Conservation (phyloP, 2,113 vertebrate genomes). For the Arizona elegans region DNA sequence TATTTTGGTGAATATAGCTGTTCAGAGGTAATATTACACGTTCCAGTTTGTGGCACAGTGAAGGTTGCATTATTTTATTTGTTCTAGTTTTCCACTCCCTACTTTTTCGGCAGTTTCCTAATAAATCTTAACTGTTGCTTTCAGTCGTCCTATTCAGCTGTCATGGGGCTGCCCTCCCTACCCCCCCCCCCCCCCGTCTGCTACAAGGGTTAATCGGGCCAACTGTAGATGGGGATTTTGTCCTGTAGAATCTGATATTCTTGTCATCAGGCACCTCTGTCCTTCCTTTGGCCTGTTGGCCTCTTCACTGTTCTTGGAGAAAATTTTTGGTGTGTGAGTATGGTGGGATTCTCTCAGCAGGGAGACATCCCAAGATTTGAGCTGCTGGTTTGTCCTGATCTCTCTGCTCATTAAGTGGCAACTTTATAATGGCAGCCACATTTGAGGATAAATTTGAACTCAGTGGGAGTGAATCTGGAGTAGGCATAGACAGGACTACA, state of each 20-base stretch:
- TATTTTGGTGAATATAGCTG: not conserved
- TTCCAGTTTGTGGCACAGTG: not conserved
- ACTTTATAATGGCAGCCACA: not conserved
- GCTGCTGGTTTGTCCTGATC: not conserved
- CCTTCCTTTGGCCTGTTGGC: not conserved
- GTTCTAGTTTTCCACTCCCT: not conserved
- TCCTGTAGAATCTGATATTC: not conserved
- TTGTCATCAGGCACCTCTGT: not conserved
- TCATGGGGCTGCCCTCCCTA: not conserved
- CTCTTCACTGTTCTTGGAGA: not conserved
- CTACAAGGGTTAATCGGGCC: not conserved
- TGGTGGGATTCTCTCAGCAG: not conserved
- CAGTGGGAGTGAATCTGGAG: not conserved
- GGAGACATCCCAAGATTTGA: not conserved
- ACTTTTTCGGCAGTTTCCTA: not conserved
- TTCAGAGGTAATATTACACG: not conserved
- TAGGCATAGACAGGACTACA: not conserved
- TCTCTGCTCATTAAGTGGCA: not conserved
- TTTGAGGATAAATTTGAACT: not conserved
- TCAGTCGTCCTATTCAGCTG: slow-evolving; percentile 8
- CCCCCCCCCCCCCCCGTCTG: not conserved
- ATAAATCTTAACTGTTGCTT: slow-evolving; percentile 28
- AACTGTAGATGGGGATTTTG: not conserved
- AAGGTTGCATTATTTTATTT: not conserved
- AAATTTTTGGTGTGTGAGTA: not conserved